Evolutionary conservation across 2,888 invertebrate genomes (phyloP).

Genomic region (Eristalis tenax): DNA sequence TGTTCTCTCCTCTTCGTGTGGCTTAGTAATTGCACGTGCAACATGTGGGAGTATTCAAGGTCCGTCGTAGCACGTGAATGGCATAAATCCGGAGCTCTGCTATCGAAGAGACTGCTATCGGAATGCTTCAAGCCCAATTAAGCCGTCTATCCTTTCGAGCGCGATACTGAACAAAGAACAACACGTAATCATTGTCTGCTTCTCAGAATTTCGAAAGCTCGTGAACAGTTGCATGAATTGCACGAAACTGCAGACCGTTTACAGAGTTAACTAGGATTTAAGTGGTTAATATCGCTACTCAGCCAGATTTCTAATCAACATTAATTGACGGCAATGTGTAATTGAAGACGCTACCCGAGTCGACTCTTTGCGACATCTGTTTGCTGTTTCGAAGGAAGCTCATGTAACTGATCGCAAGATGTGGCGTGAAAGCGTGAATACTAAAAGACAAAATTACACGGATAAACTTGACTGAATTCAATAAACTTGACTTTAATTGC

Average conservation of each 20-base stretch:
- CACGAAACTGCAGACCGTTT: not conserved
- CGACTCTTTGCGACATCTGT: not conserved
- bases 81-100: too few relatives aligned
- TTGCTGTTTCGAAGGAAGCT: not conserved
- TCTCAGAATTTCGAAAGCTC: not conserved
- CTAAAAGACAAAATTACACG: not conserved
- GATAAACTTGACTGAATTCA: not conserved
- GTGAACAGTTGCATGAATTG: not conserved
- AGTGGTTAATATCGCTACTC: not conserved
- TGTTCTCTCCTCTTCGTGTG: too few relatives aligned
- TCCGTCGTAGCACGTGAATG: too few relatives aligned
- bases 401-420: not conserved
- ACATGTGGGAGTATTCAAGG: too few relatives aligned
- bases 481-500: conserved; percentile 6
- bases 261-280: not conserved
- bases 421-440: not conserved
- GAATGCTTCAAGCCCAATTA: too few relatives aligned
- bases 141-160: too few relatives aligned
- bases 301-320: not conserved
- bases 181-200: too few relatives aligned
- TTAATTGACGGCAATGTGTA: not conserved
- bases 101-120: too few relatives aligned
- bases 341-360: not conserved
- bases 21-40: too few relatives aligned
- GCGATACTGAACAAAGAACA: too few relatives aligned